Conservation (phyloP, 2,888 invertebrate species). For the Itoplectis maculator region DNA sequence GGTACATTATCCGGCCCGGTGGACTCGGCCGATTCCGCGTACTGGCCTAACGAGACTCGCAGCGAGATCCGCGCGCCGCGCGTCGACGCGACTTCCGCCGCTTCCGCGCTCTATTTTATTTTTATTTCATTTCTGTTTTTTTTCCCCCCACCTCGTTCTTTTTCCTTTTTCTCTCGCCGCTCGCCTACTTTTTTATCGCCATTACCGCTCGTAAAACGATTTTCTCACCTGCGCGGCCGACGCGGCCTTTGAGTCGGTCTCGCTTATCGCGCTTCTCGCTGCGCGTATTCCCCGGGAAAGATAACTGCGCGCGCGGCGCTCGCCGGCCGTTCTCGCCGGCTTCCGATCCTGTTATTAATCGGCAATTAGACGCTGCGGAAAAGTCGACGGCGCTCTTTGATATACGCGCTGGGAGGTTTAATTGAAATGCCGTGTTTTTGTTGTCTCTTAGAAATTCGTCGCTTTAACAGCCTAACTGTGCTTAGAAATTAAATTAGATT, state of each 20-base stretch:
- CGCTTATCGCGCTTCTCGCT: constrained; percentile 21
- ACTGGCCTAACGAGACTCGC: constrained; percentile 69
- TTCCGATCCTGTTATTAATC: not conserved
- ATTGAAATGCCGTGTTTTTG: not conserved
- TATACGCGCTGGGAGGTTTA: not conserved
- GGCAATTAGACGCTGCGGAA: not conserved
- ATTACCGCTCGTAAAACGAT: constrained; percentile 71
- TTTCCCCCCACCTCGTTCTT: constrained; percentile 31
- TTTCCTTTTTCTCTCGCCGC: constrained; percentile 31
- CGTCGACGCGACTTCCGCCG: constrained; percentile 68
- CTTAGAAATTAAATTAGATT: too few species aligned
- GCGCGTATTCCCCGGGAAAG: not conserved
- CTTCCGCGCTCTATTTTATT: constrained; percentile 35
- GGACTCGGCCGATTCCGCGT: constrained; percentile 69
- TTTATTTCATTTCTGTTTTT: constrained; percentile 43
- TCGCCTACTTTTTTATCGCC: constrained; percentile 40
- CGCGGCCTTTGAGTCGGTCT: constrained; percentile 31
- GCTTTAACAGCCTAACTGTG: not conserved
- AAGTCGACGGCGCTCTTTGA: not conserved
- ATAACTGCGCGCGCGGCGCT: not conserved
- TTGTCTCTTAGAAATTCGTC: not conserved
- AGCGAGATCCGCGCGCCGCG: constrained; percentile 67
- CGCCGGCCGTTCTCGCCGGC: not conserved
- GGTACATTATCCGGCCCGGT: constrained; percentile 78
- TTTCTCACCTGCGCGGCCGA: constrained; percentile 73